Evolutionary conservation across 53 echinoderm and acorn worm genomes (phyloP).

Genomic region (Arbacia lixula): DNA sequence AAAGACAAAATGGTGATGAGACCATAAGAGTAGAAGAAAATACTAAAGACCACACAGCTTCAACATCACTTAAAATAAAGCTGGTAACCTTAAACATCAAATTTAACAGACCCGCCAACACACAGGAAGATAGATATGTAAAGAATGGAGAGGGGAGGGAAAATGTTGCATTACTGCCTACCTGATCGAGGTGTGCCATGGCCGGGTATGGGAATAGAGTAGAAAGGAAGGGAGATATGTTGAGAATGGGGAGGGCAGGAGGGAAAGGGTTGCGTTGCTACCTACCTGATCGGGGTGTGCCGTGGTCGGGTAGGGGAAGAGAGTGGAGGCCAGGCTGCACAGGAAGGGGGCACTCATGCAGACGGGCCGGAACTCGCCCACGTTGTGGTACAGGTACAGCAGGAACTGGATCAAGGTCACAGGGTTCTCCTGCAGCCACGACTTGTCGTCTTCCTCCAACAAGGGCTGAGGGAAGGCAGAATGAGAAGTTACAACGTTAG

Average conservation of each 20-base stretch:
- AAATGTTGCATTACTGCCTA: not conserved
- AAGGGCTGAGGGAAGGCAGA: too few relatives aligned
- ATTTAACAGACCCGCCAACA: too few relatives aligned
- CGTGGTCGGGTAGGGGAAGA: slow-evolving; percentile 77
- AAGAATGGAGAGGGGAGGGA: not conserved
- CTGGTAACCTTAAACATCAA: too few relatives aligned
- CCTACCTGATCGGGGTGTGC: slow-evolving; percentile 70
- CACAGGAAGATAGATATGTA: too few relatives aligned
- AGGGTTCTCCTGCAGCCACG: slow-evolving; percentile 89
- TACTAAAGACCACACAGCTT: too few relatives aligned
- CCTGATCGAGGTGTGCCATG: not conserved
- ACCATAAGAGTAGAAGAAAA: too few relatives aligned
- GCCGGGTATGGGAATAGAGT: not conserved
- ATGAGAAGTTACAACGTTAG: too few relatives aligned
- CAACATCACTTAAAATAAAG: too few relatives aligned
- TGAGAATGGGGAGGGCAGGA: not conserved
- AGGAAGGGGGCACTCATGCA: slow-evolving; percentile 91
- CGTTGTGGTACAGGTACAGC: slow-evolving; percentile 93
- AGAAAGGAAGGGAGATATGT: not conserved
- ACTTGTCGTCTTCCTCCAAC: slow-evolving; percentile 58
- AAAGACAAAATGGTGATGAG: too few relatives aligned
- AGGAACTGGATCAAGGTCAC: slow-evolving; percentile 91
- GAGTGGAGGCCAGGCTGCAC: slow-evolving; percentile 73
- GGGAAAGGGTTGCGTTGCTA: not conserved
- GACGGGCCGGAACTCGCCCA: slow-evolving; percentile 81